These are phyloP conservation scores for Harpalus rufipes DNA, from an alignment of 2,888 invertebrate species.

Conservation along the genomic window DNA sequence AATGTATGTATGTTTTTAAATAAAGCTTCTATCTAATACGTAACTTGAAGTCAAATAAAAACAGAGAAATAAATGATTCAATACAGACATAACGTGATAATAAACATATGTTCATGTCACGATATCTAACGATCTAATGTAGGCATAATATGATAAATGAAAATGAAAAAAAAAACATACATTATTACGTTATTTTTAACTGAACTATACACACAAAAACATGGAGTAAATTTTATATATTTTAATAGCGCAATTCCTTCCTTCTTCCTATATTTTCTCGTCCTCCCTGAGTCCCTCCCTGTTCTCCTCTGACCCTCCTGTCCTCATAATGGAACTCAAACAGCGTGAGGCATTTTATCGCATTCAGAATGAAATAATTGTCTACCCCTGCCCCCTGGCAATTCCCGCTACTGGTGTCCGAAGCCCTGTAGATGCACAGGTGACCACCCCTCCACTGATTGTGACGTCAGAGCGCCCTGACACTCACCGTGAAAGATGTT, in stretches of 20 bases:
- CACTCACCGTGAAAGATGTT: background rate
- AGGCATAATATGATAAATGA: constrained; percentile 3
- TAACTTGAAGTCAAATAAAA: background rate
- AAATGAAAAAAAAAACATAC: constrained; percentile 4
- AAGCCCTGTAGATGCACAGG: background rate
- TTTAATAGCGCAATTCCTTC: background rate
- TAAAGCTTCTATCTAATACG: background rate
- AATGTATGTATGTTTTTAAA: background rate
- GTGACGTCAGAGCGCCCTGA: background rate
- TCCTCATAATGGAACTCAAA: constrained; percentile 50
- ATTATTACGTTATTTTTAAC: constrained; percentile 12
- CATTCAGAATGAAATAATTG: constrained; percentile 53
- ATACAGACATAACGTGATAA: background rate
- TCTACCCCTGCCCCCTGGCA: constrained; percentile 2
- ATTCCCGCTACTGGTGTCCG: too few relatives aligned
- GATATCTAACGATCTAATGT: constrained; percentile 2
- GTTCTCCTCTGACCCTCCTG: background rate
- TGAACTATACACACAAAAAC: background rate
- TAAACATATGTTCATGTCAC: constrained; percentile 2
- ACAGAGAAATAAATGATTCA: constrained; percentile 6
- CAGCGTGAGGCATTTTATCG: constrained; percentile 50
- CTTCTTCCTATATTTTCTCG: background rate
- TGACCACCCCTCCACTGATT: background rate
- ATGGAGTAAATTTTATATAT: background rate
- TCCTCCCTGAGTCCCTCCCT: background rate